Percentiles rank a stretch among this genome's conserved stretches.
phyloP scores from a whole-genome alignment of 2,113 vertebrate genomes.

The Asarcornis scutulata region DNA sequence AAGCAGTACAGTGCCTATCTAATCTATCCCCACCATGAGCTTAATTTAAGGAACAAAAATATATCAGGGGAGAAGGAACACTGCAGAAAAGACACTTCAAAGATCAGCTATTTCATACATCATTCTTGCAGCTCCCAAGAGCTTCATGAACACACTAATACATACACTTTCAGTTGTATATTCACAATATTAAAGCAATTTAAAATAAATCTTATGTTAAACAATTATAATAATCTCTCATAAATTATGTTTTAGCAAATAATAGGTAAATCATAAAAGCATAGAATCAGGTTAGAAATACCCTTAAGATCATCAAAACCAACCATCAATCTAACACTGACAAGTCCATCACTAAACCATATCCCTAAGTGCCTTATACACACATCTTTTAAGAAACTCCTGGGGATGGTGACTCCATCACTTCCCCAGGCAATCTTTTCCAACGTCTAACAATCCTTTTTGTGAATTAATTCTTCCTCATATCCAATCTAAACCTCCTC shows the following conservation, averaged over 20 bases:
- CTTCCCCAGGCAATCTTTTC: background rate
- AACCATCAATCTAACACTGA: background rate
- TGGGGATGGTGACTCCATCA: too few species aligned
- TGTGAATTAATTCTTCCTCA: background rate
- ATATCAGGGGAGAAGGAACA: background rate
- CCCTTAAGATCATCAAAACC: background rate
- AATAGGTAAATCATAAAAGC: background rate
- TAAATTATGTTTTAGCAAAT: conserved; percentile 2
- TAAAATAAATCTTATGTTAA: background rate
- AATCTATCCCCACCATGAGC: background rate
- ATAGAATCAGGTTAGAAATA: background rate
- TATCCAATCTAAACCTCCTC: background rate
- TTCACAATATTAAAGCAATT: background rate
- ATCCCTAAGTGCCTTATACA: background rate
- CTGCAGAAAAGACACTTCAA: background rate
- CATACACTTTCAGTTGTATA: background rate
- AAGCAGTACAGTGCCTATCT: background rate
- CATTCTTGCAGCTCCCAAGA: background rate
- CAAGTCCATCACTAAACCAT: background rate
- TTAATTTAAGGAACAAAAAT: background rate
- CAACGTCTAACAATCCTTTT: background rate
- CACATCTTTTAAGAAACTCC: too few species aligned
- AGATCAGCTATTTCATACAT: background rate
- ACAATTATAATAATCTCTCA: background rate
- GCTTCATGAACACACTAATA: background rate